Evolutionary conservation across 2,888 invertebrate species (phyloP), one percentile per base, ranked within the genome.

Genomic region (Drosophila helvetica): DNA sequence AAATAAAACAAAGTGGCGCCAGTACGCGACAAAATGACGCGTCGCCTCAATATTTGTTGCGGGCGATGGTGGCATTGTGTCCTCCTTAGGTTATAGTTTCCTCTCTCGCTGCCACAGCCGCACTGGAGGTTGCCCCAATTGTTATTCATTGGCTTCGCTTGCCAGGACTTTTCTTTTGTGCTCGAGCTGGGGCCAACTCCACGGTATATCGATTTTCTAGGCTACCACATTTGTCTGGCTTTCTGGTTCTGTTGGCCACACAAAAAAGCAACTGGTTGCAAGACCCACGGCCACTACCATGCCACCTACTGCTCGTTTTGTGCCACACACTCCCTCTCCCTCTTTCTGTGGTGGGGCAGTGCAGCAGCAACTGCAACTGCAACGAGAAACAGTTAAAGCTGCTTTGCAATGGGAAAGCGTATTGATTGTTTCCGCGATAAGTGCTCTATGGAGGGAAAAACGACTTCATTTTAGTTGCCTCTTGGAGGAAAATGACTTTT

Each of bases 91-190:
- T 55, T 42, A 45, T 51, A 52, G 17, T 45, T 45, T 8, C 25
- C 52, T 50, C 18, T 18, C 43, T 33, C 25, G 27, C 12, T 12
- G 33, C 25, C 25, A 7, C 7, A 7, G 12, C 33, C 4, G 12
- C 33, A 12, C 33, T 12, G 33, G 12, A 12, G 12, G 33, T 22
- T 18, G 45, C 47, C 63, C 43, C 50, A 60, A 86, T 80, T 83
- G 88, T 74, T 88, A 88, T 83, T 83, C 85, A 83, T 83, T 83
- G 83, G 83, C 89, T 88, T 83, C 82, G 66, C 78, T 80, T 80
- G 72, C 53, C 48, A 53, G 33, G 43, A 47, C 65, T 53, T 17
- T 50, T 56, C 48, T 54, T 45, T 48, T 42, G 19, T 52, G 46
- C 69, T 65, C 65, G 7, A 7, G 1, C 27, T 22, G 22, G 22